Conservation (phyloP, 2,113 vertebrate genomes). For the Montifringilla adamsi region DNA sequence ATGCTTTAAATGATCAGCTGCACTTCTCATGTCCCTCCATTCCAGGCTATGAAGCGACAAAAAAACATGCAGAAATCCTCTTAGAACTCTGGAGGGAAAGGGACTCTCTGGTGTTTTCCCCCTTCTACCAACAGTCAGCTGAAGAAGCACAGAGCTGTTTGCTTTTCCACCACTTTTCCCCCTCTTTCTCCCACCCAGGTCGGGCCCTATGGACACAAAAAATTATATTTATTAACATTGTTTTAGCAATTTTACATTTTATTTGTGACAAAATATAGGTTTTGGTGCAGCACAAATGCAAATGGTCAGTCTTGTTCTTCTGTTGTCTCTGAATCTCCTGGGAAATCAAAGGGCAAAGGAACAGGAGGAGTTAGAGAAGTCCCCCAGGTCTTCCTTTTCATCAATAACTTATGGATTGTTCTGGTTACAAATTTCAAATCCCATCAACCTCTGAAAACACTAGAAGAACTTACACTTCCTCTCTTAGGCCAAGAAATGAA, state of each 20-base stretch:
- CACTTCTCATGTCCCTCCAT: background rate
- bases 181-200: background rate
- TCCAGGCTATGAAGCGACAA: background rate
- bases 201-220: background rate
- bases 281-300: background rate
- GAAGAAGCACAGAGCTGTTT: background rate
- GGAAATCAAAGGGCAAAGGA: background rate
- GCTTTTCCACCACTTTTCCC: background rate
- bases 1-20: background rate
- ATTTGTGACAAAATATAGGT: background rate
- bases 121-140: background rate
- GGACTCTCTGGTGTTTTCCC: background rate
- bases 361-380: background rate
- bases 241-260: background rate
- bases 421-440: background rate
- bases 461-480: background rate
- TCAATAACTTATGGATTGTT: background rate
- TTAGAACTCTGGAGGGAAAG: background rate
- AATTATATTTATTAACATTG: background rate
- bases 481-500: background rate
- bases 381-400: background rate
- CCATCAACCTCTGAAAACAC: background rate
- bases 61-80: background rate
- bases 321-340: background rate
- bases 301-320: fast-evolving